Evolutionary conservation across 35 echinoderm and acorn worm genomes (phyloP).

Genomic region (Apostichopus californicus): DNA sequence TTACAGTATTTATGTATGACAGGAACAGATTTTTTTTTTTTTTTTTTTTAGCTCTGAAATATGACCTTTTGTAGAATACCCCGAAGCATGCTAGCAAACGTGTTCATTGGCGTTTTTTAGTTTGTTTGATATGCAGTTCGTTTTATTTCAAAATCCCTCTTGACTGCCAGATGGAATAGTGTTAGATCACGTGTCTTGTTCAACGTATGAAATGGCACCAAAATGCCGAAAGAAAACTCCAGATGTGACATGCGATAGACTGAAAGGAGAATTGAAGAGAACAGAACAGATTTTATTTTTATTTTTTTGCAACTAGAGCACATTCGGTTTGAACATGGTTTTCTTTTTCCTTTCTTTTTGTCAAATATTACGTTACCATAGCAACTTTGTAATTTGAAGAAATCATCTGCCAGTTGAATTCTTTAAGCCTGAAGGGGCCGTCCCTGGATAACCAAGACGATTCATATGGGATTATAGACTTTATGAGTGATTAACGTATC

Average conservation of each 20-base stretch:
- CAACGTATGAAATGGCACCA: background rate
- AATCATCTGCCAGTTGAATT: background rate
- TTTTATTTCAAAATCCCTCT: background rate
- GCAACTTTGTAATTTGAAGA: background rate
- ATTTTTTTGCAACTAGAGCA: no score
- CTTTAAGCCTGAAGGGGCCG: background rate
- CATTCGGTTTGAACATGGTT: no score
- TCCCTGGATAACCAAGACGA: no score
- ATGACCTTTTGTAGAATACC: background rate
- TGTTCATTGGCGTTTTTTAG: background rate
- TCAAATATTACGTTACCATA: background rate
- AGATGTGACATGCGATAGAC: background rate
- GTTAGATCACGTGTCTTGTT: slow-evolving; percentile 7
- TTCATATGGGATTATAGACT: no score
- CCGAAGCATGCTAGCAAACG: background rate
- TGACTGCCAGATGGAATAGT: background rate
- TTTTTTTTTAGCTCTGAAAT: background rate
- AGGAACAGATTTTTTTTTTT: no score
- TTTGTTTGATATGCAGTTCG: background rate
- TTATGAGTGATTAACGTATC: no score
- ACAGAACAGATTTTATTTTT: no score
- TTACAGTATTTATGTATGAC: no score
- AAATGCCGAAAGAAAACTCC: background rate
- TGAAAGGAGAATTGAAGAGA: background rate
- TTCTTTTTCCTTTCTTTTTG: background rate